Conservation (phyloP, 2,113 vertebrate species). For the Plecturocebus donacophilus region DNA sequence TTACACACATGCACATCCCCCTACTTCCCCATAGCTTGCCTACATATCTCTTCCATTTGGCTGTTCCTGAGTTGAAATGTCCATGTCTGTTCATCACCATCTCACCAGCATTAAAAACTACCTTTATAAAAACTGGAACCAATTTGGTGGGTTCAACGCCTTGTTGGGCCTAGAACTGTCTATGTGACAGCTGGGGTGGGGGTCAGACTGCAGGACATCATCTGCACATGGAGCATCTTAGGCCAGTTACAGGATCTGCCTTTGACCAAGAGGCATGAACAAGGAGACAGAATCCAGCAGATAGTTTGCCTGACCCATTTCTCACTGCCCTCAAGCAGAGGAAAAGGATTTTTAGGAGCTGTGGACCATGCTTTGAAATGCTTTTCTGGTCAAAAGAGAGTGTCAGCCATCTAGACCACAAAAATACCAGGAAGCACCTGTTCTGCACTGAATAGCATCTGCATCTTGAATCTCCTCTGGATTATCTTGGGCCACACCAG, state of each 20-base stretch:
- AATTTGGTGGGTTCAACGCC: not conserved
- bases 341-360: slow-evolving; percentile 46
- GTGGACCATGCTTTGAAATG: slow-evolving; percentile 77
- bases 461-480: slow-evolving; percentile 88
- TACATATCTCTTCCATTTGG: not conserved
- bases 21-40: not conserved
- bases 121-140: not conserved
- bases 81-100: not conserved
- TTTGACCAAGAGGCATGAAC: not conserved
- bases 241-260: not conserved
- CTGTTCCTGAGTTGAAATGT: not conserved
- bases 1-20: not conserved
- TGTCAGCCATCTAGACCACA: slow-evolving; percentile 73
- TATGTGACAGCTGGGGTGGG: too few relatives aligned
- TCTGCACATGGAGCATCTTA: not conserved
- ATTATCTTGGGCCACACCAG: slow-evolving; percentile 84
- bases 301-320: not conserved
- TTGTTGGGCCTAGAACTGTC: not conserved
- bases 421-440: slow-evolving; percentile 69
- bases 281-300: not conserved
- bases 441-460: slow-evolving; percentile 87
- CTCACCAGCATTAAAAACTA: not conserved
- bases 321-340: not conserved
- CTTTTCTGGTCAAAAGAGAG: slow-evolving; percentile 86
- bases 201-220: not conserved